These are phyloP conservation scores for Mongoloraphidia duomilia DNA, from an alignment of 2,888 invertebrate genomes.

Conservation along the genomic window DNA sequence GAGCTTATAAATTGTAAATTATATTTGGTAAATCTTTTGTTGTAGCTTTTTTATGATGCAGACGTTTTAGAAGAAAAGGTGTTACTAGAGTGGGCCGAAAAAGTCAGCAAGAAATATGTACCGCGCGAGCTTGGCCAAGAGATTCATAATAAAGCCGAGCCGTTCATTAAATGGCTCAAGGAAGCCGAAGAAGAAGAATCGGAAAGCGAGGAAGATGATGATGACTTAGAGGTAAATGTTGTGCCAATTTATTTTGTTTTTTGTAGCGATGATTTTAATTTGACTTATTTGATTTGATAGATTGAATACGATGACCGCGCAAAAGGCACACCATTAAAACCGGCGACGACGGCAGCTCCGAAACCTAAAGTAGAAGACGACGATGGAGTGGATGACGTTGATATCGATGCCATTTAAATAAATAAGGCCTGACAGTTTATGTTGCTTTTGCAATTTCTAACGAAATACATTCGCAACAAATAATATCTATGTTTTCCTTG, in stretches of 20 bases:
- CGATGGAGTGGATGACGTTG: conserved; percentile 70
- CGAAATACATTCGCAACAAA: too few species aligned
- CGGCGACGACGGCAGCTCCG: conserved; percentile 30
- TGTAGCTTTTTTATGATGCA: conserved; percentile 75
- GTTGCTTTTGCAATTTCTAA: too few species aligned
- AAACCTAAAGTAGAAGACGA: conserved; percentile 41
- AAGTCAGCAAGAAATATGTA: conserved; percentile 90
- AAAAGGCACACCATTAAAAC: conserved; percentile 53
- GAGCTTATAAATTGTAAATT: background rate
- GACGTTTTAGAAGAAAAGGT: conserved; percentile 93
- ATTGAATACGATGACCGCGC: conserved; percentile 87
- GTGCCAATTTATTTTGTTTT: background rate
- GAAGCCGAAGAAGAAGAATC: conserved; percentile 92
- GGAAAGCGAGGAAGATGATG: conserved; percentile 57
- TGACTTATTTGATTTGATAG: conserved; percentile 25
- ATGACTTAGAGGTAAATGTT: conserved; percentile 42
- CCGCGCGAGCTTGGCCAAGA: conserved; percentile 79
- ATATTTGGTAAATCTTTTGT: conserved; percentile 11
- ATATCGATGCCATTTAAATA: conserved; percentile 81
- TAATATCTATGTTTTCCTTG: too few species aligned
- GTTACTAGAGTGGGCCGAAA: conserved; percentile 89
- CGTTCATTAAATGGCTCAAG: conserved; percentile 92
- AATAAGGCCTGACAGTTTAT: too few species aligned
- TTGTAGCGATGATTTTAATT: background rate
- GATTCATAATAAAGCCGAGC: conserved; percentile 81